A percentile compares a stretch with the other conserved stretches of the same genome.
These are phyloP conservation scores for Dendropsophus ebraccatus DNA, from an alignment of 2,113 vertebrate species.

Conservation along the genomic window DNA sequence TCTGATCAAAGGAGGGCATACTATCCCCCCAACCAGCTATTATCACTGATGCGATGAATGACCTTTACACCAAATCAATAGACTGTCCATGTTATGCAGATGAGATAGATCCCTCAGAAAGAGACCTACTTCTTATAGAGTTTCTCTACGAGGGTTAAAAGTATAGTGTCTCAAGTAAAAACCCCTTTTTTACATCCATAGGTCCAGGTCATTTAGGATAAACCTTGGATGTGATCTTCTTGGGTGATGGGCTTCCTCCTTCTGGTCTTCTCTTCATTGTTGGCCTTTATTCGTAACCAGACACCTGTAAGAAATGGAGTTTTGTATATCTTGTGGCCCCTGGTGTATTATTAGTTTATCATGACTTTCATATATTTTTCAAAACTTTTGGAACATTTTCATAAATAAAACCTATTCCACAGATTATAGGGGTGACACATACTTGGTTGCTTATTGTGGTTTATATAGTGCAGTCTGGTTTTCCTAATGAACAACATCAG, in stretches of 20 bases:
- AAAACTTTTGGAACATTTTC: neutral
- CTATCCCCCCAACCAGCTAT: neutral
- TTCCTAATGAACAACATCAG: neutral
- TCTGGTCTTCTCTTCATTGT: neutral
- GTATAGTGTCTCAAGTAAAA: neutral
- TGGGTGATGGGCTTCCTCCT: neutral
- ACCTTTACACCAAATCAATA: neutral
- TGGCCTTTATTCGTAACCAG: neutral
- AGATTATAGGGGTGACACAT: neutral
- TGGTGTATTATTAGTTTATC: neutral
- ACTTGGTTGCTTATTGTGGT: neutral
- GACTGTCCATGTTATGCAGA: neutral
- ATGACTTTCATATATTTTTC: neutral
- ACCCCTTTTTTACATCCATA: neutral
- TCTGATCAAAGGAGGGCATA: neutral
- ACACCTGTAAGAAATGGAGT: neutral
- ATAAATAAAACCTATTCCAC: neutral
- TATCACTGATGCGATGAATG: neutral
- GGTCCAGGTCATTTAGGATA: neutral
- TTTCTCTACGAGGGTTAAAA: neutral
- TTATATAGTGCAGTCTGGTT: neutral
- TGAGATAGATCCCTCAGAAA: neutral
- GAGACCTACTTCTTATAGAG: neutral
- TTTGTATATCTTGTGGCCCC: neutral
- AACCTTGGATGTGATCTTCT: too few relatives aligned